These are phyloP conservation scores for Glaucomys volans DNA, from an alignment of 2,113 vertebrate genomes.

Conservation along the genomic window DNA sequence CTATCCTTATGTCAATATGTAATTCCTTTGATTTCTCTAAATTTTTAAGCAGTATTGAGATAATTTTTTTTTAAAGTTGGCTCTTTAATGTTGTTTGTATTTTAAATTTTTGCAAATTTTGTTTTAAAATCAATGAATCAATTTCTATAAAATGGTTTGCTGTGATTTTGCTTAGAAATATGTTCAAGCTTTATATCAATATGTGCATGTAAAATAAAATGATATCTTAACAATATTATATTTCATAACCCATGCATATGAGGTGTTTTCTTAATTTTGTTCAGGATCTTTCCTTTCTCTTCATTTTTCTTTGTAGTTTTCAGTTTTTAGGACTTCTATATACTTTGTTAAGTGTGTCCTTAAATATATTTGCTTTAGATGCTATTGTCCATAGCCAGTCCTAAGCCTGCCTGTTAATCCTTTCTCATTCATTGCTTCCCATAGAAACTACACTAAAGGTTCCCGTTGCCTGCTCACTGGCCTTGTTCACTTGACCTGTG, in stretches of 20 bases:
- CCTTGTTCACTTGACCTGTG: not conserved
- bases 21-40: not conserved
- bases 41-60: not conserved
- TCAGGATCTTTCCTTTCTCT: not conserved
- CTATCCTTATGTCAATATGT: not conserved
- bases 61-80: not conserved
- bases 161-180: not conserved
- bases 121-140: not conserved
- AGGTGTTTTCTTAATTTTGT: not conserved
- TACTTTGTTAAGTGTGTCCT: not conserved
- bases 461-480: not conserved
- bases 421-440: not conserved
- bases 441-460: not conserved
- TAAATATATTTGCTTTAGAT: no score
- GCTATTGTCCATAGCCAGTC: not conserved
- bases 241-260: not conserved
- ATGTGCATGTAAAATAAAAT: not conserved
- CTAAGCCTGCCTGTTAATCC: not conserved
- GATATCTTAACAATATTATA: not conserved
- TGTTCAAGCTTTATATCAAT: not conserved
- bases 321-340: not conserved
- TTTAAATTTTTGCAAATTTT: slow-evolving; percentile 8
- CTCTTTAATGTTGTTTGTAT: not conserved
- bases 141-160: not conserved
- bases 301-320: not conserved